These are phyloP conservation scores for Philypnodon macrostomus DNA, from an alignment of 2,797 vertebrate genomes.

Conservation along the genomic window DNA sequence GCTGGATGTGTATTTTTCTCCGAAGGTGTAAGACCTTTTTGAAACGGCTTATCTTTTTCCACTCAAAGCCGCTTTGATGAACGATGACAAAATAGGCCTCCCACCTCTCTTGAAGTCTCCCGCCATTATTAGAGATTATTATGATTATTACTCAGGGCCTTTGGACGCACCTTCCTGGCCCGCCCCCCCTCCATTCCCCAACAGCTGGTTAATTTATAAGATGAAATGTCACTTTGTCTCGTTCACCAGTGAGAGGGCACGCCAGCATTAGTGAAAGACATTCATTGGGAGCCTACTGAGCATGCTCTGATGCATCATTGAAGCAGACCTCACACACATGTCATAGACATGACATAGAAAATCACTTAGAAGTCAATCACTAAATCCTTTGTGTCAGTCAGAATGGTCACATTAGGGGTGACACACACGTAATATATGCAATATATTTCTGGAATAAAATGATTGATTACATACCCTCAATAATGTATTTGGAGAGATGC, in stretches of 20 bases:
- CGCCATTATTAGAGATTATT: background rate
- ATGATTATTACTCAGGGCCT: background rate
- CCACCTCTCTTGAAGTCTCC: background rate
- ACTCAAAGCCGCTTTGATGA: background rate
- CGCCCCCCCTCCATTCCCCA: background rate
- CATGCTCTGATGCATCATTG: background rate
- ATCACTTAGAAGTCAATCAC: conserved; percentile 3
- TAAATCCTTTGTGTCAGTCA: background rate
- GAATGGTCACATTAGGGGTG: background rate
- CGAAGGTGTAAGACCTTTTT: background rate
- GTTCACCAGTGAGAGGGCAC: too few species aligned
- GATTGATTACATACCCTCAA: too few species aligned
- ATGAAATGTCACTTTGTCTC: background rate
- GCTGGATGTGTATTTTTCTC: background rate
- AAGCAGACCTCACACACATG: background rate
- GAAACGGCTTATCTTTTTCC: background rate
- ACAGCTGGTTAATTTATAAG: background rate
- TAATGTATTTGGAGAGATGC: too few species aligned
- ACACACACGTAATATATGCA: too few species aligned
- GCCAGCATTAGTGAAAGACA: background rate
- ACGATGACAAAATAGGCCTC: background rate
- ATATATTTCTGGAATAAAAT: too few species aligned
- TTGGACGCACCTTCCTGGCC: background rate
- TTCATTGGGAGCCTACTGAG: background rate
- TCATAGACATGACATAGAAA: background rate